Evolutionary conservation across 1,140 invertebrate genomes (phyloP).

Genomic region (Drosophila fuyamai): DNA sequence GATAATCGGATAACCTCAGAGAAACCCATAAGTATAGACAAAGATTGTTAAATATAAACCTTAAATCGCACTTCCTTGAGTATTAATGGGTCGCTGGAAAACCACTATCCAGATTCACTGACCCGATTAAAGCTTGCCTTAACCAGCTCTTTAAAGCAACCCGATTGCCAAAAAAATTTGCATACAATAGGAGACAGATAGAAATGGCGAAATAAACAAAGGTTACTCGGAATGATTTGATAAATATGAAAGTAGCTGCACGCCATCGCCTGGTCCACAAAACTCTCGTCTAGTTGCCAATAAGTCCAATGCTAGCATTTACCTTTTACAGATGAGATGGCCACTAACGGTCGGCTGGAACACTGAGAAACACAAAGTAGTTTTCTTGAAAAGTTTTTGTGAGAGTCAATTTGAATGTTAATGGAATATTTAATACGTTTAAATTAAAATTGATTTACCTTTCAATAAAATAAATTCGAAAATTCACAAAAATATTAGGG

Average conservation of each 20-base stretch:
- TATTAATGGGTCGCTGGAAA: constrained; percentile 22
- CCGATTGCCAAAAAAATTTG: constrained; percentile 22
- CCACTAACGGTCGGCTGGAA: constrained; percentile 41
- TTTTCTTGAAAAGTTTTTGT: too few species aligned
- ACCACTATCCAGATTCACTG: background rate
- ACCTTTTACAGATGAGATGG: constrained; percentile 61
- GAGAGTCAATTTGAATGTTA: background rate
- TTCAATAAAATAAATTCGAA: too few species aligned
- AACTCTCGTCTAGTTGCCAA: constrained; percentile 56
- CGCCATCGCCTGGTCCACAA: constrained; percentile 23
- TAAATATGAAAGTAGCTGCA: constrained; percentile 63
- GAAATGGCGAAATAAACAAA: constrained; percentile 23
- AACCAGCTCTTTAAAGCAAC: constrained; percentile 9
- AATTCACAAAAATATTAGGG: too few species aligned
- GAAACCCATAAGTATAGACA: constrained; percentile 26
- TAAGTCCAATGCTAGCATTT: constrained; percentile 60
- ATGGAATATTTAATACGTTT: background rate
- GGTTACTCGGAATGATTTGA: constrained; percentile 36
- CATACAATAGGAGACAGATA: constrained; percentile 43
- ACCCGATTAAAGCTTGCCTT: constrained; percentile 1
- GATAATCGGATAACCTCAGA: constrained; percentile 5
- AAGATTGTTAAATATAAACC: constrained; percentile 29
- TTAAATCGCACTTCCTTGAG: background rate
- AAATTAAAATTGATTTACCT: too few species aligned
- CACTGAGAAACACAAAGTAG: constrained; percentile 1